Evolutionary conservation across 2,113 vertebrate species (phyloP), one percentile per base, ranked within the genome.

Genomic region (Malaclemys terrapin): DNA sequence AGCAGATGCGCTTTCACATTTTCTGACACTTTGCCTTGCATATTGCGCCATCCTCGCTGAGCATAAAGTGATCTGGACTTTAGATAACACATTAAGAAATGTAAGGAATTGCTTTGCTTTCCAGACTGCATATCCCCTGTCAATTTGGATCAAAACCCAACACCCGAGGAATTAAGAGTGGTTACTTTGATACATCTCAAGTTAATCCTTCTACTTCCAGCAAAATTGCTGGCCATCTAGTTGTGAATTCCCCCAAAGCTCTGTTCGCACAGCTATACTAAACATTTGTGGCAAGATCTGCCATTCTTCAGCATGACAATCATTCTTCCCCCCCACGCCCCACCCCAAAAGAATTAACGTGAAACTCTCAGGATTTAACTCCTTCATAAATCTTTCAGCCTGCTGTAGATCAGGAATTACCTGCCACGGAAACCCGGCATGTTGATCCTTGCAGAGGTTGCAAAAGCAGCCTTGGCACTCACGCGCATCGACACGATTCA

Each of bases 1-100:
- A 87, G 72, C 96, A 96, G 96, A 93, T 95, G 91, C 78, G 93
- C 94, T 94, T 96, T 92, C 85, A 3, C 47, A 27, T 92, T 96
- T 45, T 85, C 95, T 88, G 88, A 91, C 96, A 94, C 95, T 94
- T 95, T 76, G 91, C 5, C 72, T 88, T 14, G 10, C 13, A 56
- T 8, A 0, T 93, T 82, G 19, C 89, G 80, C 84, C 91, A 10
- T 19, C 76, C 78, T 52, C 0, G 0, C 62, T 54, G 76, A 75
- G 49, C 57, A 57, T 0, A 0, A 13, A 91, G 92, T 7, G 45
- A 14, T 79, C 84, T 57, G 78, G 57, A 47, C 78, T 93, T 1
- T 35, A 80, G 89, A 84, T 82, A 35, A 49, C 82, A 93, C 92
- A 5, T 91, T 84, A 89, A 76, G 59, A 79, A 75, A 20, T 72